Evolutionary conservation across 2,797 vertebrate species (phyloP).

Genomic region (Prionace glauca): DNA sequence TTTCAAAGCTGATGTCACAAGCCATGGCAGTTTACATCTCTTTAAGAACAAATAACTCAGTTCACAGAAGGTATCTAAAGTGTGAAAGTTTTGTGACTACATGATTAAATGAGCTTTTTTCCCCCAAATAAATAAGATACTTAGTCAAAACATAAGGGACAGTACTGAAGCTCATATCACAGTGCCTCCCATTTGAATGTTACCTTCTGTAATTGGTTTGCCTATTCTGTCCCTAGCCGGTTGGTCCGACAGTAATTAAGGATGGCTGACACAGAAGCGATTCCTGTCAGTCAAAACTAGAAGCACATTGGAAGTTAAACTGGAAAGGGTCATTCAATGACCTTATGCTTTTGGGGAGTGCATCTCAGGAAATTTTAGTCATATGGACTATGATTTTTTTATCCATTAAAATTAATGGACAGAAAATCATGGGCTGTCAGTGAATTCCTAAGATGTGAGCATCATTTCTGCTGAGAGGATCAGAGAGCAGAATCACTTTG

Average conservation of each 20-base stretch:
- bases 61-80: not conserved
- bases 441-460: not conserved
- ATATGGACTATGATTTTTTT: not conserved
- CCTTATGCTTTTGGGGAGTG: not conserved
- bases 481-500: not conserved
- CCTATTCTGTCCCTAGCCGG: not conserved
- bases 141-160: not conserved
- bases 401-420: constrained; percentile 31
- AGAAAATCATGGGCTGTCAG: constrained; percentile 1
- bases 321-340: not conserved
- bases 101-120: not conserved
- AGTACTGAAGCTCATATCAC: not conserved
- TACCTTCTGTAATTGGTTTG: constrained; percentile 1
- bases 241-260: not conserved
- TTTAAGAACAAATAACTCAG: not conserved
- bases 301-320: not conserved
- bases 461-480: not conserved
- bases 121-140: not conserved
- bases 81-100: not conserved
- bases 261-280: not conserved
- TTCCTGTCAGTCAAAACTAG: constrained; percentile 18
- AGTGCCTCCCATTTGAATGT: not conserved
- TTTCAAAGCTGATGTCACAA: not conserved
- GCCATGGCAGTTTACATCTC: not conserved
- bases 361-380: not conserved